A percentile compares a stretch with the other conserved stretches of the same genome.
Evolutionary conservation across 2,797 vertebrate species (phyloP).

Genomic region (Lutjanus campechanus): DNA sequence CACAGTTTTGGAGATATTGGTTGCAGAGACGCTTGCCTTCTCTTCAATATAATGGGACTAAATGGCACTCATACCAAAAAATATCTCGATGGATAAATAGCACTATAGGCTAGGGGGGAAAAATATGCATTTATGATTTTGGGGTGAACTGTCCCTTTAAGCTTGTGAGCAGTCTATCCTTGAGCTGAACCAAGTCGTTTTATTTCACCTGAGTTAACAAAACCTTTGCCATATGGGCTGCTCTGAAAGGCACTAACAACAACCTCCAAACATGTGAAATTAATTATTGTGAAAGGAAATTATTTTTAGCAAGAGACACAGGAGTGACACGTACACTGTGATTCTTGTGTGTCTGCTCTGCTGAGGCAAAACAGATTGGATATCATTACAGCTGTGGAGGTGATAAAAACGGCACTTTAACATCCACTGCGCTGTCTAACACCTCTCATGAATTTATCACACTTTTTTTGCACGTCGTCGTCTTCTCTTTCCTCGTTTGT

Average conservation of each 20-base stretch:
- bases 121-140: too few species aligned
- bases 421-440: conserved; percentile 1
- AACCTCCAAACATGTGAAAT: background rate
- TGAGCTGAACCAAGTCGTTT: background rate
- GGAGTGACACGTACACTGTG: background rate
- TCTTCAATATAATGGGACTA: too few species aligned
- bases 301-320: background rate
- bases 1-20: too few species aligned
- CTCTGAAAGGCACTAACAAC: background rate
- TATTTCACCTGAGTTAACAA: too few species aligned
- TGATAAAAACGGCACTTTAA: conserved; percentile 40
- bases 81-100: too few species aligned
- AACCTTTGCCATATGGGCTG: background rate
- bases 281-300: background rate
- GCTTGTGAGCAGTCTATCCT: background rate
- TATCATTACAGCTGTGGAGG: conserved; percentile 38
- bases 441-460: conserved; percentile 33
- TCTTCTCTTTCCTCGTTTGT: conserved; percentile 11
- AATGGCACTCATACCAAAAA: too few species aligned
- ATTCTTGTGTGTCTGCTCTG: conserved; percentile 11
- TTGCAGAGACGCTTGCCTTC: too few species aligned
- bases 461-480: conserved; percentile 12
- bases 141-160: too few species aligned
- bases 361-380: conserved; percentile 36
- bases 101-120: too few species aligned